Evolutionary conservation across 2,113 vertebrate genomes (phyloP).

Genomic region (Isurus oxyrinchus): DNA sequence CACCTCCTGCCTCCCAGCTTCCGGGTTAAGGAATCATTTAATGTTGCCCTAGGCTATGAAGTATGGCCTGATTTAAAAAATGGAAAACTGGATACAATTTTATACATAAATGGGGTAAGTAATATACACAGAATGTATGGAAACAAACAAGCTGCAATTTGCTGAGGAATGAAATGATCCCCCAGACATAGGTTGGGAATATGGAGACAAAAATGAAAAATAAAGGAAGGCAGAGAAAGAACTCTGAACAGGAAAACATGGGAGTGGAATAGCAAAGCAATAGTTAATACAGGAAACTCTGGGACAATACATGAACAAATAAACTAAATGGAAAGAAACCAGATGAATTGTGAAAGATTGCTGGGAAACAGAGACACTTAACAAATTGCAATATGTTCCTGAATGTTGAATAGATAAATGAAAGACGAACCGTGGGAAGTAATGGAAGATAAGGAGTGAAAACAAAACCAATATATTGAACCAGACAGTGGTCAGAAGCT

Average conservation of each 20-base stretch:
- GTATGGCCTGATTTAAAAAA: background rate
- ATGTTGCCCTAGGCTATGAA: background rate
- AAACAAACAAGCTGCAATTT: background rate
- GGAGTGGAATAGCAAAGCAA: background rate
- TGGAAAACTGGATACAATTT: background rate
- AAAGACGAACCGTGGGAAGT: background rate
- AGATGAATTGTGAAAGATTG: background rate
- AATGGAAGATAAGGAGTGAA: background rate
- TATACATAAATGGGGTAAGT: background rate
- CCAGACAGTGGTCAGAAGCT: background rate
- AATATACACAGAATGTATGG: background rate
- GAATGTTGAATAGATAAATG: background rate
- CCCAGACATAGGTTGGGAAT: background rate
- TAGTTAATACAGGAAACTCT: background rate
- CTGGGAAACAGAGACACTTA: slow-evolving; percentile 8
- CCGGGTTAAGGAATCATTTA: too few species aligned
- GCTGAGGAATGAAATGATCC: background rate
- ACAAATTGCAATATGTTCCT: slow-evolving; percentile 14
- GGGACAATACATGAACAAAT: background rate
- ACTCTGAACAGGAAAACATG: background rate
- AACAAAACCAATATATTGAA: slow-evolving; percentile 24
- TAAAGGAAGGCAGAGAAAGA: background rate
- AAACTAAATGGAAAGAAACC: background rate
- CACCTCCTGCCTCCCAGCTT: too few species aligned
- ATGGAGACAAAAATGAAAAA: background rate